Evolutionary conservation across 2,888 invertebrate species (phyloP).

Genomic region (Lasioglossum villosulum): DNA sequence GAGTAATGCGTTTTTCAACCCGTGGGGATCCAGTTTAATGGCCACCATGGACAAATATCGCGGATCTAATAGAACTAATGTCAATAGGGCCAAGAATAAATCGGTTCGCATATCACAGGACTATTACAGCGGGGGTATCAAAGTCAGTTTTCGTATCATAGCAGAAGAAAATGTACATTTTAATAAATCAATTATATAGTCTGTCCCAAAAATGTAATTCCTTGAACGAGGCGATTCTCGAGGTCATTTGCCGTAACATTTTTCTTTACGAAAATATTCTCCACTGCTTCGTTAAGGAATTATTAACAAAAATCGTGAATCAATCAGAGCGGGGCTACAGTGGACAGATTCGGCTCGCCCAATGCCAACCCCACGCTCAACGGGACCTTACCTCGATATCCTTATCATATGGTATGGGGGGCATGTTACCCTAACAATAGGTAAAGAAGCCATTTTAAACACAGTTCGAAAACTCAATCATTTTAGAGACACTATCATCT

Average conservation of each 20-base stretch:
- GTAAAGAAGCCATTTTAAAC: background rate
- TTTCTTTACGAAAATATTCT: no score
- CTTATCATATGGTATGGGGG: no score
- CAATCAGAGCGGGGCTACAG: no score
- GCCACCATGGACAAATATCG: constrained; percentile 4
- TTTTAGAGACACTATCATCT: background rate
- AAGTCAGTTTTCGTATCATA: background rate
- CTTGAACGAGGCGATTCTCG: no score
- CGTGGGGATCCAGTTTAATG: constrained; percentile 2
- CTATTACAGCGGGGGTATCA: background rate
- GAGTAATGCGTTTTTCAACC: constrained; percentile 31
- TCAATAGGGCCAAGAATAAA: background rate
- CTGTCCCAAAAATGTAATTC: no score
- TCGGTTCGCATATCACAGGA: background rate
- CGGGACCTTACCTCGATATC: no score
- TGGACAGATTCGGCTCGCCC: no score
- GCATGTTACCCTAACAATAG: no score
- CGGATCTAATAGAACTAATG: background rate
- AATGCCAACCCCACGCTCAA: no score
- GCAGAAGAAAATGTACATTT: background rate
- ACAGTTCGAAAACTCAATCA: background rate
- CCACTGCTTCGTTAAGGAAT: no score
- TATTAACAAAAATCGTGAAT: no score
- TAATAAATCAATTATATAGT: background rate
- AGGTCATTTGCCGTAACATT: no score